These are phyloP conservation scores for Catostomus latipinnis DNA, from an alignment of 2,797 vertebrate species.

Conservation along the genomic window DNA sequence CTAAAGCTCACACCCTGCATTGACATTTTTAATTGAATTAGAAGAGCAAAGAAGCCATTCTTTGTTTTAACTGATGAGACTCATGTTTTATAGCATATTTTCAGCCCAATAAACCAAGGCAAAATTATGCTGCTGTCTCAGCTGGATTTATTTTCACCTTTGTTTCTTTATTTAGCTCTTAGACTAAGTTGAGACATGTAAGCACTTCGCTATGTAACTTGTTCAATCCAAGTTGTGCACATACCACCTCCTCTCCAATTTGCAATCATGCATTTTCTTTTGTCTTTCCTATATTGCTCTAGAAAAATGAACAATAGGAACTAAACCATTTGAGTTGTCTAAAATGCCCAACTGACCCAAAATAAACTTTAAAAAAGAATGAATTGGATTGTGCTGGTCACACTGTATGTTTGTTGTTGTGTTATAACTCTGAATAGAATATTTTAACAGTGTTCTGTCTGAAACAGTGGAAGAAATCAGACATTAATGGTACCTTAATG, in stretches of 20 bases:
- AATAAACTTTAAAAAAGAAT: neutral
- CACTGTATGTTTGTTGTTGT: no score
- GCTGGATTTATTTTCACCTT: conserved; percentile 3
- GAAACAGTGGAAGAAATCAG: no score
- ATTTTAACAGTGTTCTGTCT: no score
- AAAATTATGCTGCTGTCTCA: conserved; percentile 35
- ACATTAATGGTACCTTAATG: no score
- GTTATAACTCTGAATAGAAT: no score
- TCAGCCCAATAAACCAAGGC: conserved; percentile 45
- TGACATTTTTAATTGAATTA: conserved; percentile 58
- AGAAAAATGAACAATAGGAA: neutral
- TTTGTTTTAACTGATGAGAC: conserved; percentile 42
- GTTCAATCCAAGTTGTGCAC: neutral
- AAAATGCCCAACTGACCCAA: neutral
- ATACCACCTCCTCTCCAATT: neutral
- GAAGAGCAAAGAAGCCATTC: conserved; percentile 54
- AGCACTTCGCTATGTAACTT: neutral
- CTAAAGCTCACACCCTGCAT: conserved; percentile 29
- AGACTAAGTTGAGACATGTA: neutral
- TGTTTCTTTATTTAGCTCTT: conserved; percentile 17
- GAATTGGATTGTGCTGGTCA: no score
- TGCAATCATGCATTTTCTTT: neutral
- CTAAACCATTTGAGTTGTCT: neutral
- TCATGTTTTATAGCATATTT: conserved; percentile 36
- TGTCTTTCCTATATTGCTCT: neutral